Percentiles rank a stretch among this genome's conserved stretches.
Conservation (phyloP, 1,140 invertebrate genomes). For the Akabosia matsudoensis region DNA sequence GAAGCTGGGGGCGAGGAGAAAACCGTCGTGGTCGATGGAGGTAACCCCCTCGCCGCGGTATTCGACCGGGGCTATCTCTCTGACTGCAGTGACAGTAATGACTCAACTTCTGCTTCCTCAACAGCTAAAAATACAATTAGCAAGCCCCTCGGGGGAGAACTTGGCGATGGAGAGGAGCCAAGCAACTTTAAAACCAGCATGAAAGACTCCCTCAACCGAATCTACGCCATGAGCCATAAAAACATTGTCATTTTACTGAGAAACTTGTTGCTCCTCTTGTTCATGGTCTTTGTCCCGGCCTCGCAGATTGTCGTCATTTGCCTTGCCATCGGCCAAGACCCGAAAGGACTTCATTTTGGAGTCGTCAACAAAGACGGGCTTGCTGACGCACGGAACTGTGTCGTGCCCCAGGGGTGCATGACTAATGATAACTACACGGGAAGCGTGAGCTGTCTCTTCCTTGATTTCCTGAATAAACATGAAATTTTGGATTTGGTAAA, state of each 20-base stretch:
- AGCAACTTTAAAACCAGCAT: neutral
- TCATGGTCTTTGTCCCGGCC: constrained; percentile 86
- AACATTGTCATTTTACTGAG: constrained; percentile 37
- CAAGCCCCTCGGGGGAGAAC: neutral
- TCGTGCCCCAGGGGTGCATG: constrained; percentile 24
- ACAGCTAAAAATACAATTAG: neutral
- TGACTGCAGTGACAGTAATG: neutral
- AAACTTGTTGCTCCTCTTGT: constrained; percentile 66
- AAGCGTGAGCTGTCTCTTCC: constrained; percentile 70
- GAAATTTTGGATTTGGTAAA: constrained; percentile 26
- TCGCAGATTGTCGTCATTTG: constrained; percentile 92
- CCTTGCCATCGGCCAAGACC: constrained; percentile 85
- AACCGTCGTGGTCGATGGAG: neutral
- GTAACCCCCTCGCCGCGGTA: neutral
- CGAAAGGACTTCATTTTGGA: constrained; percentile 75
- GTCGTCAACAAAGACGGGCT: constrained; percentile 77
- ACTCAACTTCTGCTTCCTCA: neutral
- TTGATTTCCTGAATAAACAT: constrained; percentile 59
- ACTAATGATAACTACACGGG: constrained; percentile 27
- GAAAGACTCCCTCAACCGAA: constrained; percentile 19
- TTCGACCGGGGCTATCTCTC: constrained; percentile 3
- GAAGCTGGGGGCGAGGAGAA: neutral
- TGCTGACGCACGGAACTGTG: neutral
- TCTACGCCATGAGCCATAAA: constrained; percentile 37
- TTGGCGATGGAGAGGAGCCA: neutral